Percentiles rank a stretch among this genome's conserved stretches.
Evolutionary conservation across 2,888 invertebrate species (phyloP).

Genomic region (Myopa tessellatipennis): DNA sequence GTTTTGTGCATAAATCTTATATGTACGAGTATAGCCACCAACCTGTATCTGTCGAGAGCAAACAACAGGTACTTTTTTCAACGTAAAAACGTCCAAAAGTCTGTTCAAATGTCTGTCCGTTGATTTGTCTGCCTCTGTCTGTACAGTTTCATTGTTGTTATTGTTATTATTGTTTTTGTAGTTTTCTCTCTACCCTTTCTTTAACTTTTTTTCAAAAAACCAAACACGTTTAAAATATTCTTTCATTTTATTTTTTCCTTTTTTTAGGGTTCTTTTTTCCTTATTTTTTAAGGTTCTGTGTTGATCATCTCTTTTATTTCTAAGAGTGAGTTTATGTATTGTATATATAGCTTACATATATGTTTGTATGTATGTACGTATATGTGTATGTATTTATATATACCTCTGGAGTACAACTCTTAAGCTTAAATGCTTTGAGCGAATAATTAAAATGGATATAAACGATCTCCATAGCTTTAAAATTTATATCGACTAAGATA

Average conservation of each 20-base stretch:
- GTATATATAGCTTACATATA: no score
- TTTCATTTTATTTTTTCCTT: slow-evolving; percentile 5
- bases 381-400: no score
- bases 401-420: no score
- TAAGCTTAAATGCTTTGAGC: no score
- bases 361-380: no score
- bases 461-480: no score
- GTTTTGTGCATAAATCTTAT: slow-evolving; percentile 1
- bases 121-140: slow-evolving; percentile 4
- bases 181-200: neutral
- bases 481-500: no score
- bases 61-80: slow-evolving; percentile 21
- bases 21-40: neutral
- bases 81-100: neutral
- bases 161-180: neutral
- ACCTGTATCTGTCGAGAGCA: neutral
- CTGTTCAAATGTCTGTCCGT: neutral
- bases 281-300: neutral
- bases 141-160: neutral
- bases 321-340: no score
- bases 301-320: neutral
- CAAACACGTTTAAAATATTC: neutral
- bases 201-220: neutral
- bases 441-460: no score
- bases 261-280: neutral